These are phyloP conservation scores for Plebejus melissa DNA, from an alignment of 2,888 invertebrate genomes.

Conservation along the genomic window DNA sequence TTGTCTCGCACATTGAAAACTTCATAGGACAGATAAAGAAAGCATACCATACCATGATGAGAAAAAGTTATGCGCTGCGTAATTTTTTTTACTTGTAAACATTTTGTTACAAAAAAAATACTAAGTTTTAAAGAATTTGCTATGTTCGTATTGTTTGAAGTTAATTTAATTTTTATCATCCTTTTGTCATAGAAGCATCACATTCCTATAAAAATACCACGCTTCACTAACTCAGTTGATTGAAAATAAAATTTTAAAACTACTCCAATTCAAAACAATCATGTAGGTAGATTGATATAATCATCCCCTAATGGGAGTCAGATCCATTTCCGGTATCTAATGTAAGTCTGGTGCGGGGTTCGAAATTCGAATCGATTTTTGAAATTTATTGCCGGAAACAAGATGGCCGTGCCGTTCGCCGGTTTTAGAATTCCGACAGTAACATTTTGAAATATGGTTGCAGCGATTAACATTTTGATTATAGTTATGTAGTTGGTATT, in stretches of 20 bases:
- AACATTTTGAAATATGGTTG: slow-evolving; percentile 7
- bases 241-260: background rate
- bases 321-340: slow-evolving; percentile 11
- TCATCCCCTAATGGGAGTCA: slow-evolving; percentile 18
- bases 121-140: no score
- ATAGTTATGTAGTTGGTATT: background rate
- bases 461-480: background rate
- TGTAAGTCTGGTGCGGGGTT: slow-evolving; percentile 10
- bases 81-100: background rate
- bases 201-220: background rate
- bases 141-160: no score
- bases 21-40: background rate
- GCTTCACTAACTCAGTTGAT: background rate
- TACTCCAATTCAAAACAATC: slow-evolving; percentile 10
- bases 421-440: slow-evolving; percentile 12
- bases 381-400: slow-evolving; percentile 18
- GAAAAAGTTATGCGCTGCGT: background rate
- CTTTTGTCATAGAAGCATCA: background rate
- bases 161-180: background rate
- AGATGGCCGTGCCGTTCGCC: slow-evolving; percentile 13
- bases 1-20: background rate
- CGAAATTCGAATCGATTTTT: slow-evolving; percentile 15
- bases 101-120: background rate
- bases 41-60: background rate
- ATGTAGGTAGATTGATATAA: slow-evolving; percentile 16